A percentile compares a stretch with the other conserved stretches of the same genome.
Conservation (phyloP, 2,113 vertebrate genomes). For the Henicopernis longicauda region DNA sequence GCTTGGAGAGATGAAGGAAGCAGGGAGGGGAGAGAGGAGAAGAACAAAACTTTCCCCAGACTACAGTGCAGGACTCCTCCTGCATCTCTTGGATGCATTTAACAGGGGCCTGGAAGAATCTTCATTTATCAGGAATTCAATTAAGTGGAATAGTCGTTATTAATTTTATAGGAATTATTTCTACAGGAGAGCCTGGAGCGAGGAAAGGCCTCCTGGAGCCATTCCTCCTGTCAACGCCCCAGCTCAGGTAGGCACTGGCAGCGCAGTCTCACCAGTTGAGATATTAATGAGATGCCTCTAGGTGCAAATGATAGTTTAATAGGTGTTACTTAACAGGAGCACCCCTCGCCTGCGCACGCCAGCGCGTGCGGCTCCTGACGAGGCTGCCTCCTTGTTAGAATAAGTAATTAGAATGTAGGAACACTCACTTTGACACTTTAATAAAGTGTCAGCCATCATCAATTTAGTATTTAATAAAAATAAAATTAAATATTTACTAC, state of each 20-base stretch:
- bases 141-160: slow-evolving; percentile 68
- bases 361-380: slow-evolving; percentile 56
- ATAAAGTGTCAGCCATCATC: slow-evolving; percentile 81
- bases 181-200: slow-evolving; percentile 64
- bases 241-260: slow-evolving; percentile 82
- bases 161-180: slow-evolving; percentile 80
- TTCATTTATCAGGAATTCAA: slow-evolving; percentile 76
- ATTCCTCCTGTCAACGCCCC: slow-evolving; percentile 74
- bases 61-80: neutral
- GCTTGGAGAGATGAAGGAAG: neutral
- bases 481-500: slow-evolving; percentile 79
- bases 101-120: neutral
- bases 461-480: slow-evolving; percentile 78
- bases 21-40: neutral
- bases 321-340: slow-evolving; percentile 90
- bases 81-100: neutral
- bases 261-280: slow-evolving; percentile 79
- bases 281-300: slow-evolving; percentile 98
- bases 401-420: slow-evolving; percentile 81
- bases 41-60: neutral
- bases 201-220: slow-evolving; percentile 73
- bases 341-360: slow-evolving; percentile 72
- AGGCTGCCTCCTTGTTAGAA: slow-evolving; percentile 77
- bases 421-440: slow-evolving; percentile 77
- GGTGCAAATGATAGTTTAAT: slow-evolving; percentile 98